Percentiles rank a stretch among this genome's conserved stretches.
These are phyloP conservation scores for Entosphenus tridentatus DNA, from an alignment of 2,113 vertebrate genomes.

Conservation along the genomic window DNA sequence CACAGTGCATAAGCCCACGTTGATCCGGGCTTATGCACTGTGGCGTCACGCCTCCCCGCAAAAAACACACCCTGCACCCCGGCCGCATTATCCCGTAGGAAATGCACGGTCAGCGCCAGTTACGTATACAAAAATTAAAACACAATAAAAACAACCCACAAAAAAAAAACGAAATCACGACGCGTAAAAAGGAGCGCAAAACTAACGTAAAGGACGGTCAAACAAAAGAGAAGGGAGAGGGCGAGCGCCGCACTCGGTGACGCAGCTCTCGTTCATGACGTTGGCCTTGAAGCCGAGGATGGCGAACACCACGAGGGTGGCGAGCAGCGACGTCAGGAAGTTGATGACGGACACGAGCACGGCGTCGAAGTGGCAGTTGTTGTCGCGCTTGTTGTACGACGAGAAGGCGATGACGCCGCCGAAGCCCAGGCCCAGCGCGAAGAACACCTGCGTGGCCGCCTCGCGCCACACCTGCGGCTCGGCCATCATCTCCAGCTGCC, in stretches of 20 bases:
- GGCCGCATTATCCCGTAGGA: too few relatives aligned
- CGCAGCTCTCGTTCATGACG: conserved; percentile 93
- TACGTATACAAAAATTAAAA: too few relatives aligned
- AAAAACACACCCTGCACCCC: too few relatives aligned
- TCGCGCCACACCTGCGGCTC: conserved; percentile 93
- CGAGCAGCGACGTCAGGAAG: conserved; percentile 78
- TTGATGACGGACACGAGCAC: conserved; percentile 79
- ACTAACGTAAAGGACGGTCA: too few relatives aligned
- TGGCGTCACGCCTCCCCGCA: too few relatives aligned
- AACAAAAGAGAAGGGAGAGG: too few relatives aligned
- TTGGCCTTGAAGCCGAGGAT: conserved; percentile 98
- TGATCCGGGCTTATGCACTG: too few relatives aligned
- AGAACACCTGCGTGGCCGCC: conserved; percentile 91
- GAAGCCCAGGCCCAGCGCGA: conserved; percentile 73
- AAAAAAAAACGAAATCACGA: too few relatives aligned
- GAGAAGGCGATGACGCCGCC: conserved; percentile 96
- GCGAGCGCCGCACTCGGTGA: conserved; percentile 50
- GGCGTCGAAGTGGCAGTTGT: conserved; percentile 96
- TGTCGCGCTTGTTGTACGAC: conserved; percentile 96
- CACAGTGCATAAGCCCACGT: too few relatives aligned
- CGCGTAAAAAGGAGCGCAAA: too few relatives aligned
- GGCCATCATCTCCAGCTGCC: conserved; percentile 86
- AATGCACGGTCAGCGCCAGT: too few relatives aligned
- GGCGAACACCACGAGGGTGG: conserved; percentile 85
- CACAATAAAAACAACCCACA: too few relatives aligned